phyloP scores from a whole-genome alignment of 2,797 vertebrate genomes.

The Muraenolepis orangiensis region DNA sequence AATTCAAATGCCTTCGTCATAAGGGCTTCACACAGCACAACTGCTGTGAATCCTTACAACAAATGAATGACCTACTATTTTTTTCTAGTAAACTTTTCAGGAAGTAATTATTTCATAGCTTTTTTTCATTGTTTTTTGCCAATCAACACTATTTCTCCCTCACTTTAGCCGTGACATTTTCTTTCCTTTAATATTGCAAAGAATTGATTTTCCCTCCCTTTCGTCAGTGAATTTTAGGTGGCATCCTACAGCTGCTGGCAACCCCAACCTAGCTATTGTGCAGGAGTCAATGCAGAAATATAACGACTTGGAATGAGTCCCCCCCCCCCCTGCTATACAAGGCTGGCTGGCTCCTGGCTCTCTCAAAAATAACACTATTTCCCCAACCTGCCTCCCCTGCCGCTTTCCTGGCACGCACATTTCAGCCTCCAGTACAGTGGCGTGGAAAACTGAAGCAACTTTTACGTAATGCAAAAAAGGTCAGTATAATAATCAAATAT shows the following conservation, averaged over 20 bases:
- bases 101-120: background rate
- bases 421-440: background rate
- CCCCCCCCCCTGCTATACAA: slow-evolving; percentile 60
- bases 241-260: slow-evolving; percentile 42
- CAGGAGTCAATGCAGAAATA: slow-evolving; percentile 14
- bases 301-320: slow-evolving; percentile 55
- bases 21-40: too few relatives aligned
- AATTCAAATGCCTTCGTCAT: background rate
- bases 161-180: background rate
- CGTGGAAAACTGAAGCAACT: background rate
- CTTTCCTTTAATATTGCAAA: background rate
- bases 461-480: background rate
- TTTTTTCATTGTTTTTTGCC: background rate
- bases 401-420: slow-evolving; percentile 18
- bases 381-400: slow-evolving; percentile 27
- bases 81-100: background rate
- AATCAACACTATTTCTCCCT: background rate
- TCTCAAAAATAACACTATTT: slow-evolving; percentile 48
- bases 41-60: background rate
- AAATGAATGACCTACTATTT: background rate
- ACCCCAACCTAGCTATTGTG: slow-evolving; percentile 35
- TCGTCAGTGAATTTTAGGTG: slow-evolving; percentile 31
- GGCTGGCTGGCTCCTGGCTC: slow-evolving; percentile 44
- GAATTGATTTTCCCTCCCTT: slow-evolving; percentile 9
- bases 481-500: background rate